These are phyloP conservation scores for Caiman crocodilus DNA, from an alignment of 2,797 vertebrate species.

Conservation along the genomic window DNA sequence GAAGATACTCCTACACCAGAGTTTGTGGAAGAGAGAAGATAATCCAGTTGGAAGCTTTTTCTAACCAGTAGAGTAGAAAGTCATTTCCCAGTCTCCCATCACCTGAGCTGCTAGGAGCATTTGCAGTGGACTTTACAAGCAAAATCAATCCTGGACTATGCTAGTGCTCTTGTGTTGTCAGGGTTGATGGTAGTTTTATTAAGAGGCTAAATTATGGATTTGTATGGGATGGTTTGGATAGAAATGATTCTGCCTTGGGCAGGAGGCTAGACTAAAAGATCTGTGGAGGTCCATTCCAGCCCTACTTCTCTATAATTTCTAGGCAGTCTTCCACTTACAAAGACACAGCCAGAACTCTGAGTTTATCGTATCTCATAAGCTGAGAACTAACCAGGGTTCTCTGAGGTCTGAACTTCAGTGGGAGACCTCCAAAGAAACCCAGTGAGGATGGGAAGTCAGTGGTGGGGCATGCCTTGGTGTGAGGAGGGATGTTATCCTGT, in stretches of 20 bases:
- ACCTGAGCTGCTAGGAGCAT: neutral
- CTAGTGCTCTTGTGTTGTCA: neutral
- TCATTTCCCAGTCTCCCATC: rapidly evolving
- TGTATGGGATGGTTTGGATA: no score
- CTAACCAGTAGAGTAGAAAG: neutral
- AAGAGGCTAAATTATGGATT: no score
- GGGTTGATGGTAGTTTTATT: no score
- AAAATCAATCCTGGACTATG: neutral
- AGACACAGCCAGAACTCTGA: neutral
- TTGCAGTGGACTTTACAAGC: neutral
- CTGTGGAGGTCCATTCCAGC: no score
- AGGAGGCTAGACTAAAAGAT: no score
- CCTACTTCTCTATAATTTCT: no score
- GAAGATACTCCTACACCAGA: no score
- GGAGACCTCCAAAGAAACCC: rapidly evolving
- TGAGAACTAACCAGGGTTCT: neutral
- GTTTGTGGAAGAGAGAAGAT: neutral
- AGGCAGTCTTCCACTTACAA: no score
- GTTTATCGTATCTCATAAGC: neutral
- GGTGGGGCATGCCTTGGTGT: no score
- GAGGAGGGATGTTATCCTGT: neutral
- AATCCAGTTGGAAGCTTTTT: neutral
- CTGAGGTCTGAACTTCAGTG: neutral
- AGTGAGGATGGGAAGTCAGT: rapidly evolving
- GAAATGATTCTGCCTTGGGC: no score